phyloP scores from a whole-genome alignment of 1,140 invertebrate genomes.

The Drosophila pseudoobscura region DNA sequence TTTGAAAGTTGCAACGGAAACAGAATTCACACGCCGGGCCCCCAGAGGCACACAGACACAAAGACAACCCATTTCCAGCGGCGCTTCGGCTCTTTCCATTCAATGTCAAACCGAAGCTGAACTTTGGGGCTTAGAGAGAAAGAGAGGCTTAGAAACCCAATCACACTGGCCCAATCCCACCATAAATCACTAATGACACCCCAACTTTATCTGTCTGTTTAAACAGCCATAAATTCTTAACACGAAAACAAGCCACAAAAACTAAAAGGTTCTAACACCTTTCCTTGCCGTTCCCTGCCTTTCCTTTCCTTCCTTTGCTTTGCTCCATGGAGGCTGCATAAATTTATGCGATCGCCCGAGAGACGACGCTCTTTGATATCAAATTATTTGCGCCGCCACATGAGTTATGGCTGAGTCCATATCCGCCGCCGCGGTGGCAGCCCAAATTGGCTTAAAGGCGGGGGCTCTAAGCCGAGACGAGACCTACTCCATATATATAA shows the following conservation, averaged over 20 bases:
- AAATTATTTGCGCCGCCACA: constrained; percentile 65
- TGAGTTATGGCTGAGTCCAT: constrained; percentile 63
- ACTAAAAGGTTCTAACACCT: constrained; percentile 74
- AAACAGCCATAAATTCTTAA: constrained; percentile 72
- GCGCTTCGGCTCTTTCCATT: constrained; percentile 45
- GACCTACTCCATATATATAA: constrained; percentile 7
- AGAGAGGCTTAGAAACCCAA: constrained; percentile 28
- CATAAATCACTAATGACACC: constrained; percentile 79
- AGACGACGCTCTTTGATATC: constrained; percentile 64
- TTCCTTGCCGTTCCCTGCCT: constrained; percentile 23
- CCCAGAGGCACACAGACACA: constrained; percentile 15
- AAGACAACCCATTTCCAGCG: constrained; percentile 48
- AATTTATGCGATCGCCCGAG: constrained; percentile 66
- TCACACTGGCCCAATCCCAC: constrained; percentile 61
- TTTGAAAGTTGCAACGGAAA: constrained; percentile 79
- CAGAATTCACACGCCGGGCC: constrained; percentile 69
- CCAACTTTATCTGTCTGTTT: constrained; percentile 67
- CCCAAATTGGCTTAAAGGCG: constrained; percentile 47
- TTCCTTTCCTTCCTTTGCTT: too few species aligned
- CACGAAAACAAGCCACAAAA: constrained; percentile 19
- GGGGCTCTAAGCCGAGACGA: constrained; percentile 19
- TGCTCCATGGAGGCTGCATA: constrained; percentile 32
- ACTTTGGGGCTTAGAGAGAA: constrained; percentile 10
- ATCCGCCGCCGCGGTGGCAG: constrained; percentile 33
- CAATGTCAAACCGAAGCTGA: constrained; percentile 65